Percentiles rank a stretch among this genome's conserved stretches.
Evolutionary conservation across 1,140 invertebrate genomes (phyloP).

Genomic region (Drosophila virilis): DNA sequence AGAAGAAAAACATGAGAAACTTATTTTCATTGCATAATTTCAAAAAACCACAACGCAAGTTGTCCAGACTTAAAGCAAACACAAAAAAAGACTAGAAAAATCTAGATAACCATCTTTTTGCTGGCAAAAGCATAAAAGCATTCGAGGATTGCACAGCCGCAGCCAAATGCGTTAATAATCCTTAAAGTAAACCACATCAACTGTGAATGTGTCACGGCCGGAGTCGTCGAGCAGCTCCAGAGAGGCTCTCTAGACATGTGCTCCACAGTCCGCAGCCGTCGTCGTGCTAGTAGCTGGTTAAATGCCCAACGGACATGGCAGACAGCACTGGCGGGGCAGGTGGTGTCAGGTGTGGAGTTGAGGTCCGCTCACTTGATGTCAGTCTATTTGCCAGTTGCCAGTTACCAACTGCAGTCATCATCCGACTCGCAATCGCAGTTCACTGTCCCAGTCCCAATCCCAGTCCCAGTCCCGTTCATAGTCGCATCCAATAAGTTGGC

Average conservation of each 20-base stretch:
- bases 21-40: slow-evolving; percentile 39
- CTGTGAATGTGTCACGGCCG: slow-evolving; percentile 41
- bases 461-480: background rate
- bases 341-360: slow-evolving; percentile 19
- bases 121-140: slow-evolving; percentile 12
- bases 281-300: slow-evolving; percentile 40
- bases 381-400: slow-evolving; percentile 22
- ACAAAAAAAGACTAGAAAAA: slow-evolving; percentile 1
- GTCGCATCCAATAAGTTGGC: slow-evolving; percentile 39
- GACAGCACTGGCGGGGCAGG: background rate
- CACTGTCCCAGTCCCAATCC: background rate
- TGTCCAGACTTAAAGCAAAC: slow-evolving; percentile 28
- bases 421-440: background rate
- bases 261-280: slow-evolving; percentile 22
- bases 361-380: slow-evolving; percentile 35
- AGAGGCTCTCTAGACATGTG: slow-evolving; percentile 4
- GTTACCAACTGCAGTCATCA: slow-evolving; percentile 11
- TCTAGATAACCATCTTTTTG: slow-evolving; percentile 21
- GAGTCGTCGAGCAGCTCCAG: background rate
- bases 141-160: background rate
- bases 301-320: slow-evolving; percentile 39
- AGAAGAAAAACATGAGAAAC: background rate
- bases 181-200: slow-evolving; percentile 63
- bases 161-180: slow-evolving; percentile 59
- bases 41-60: slow-evolving; percentile 11